Evolutionary conservation across 2,113 vertebrate genomes (phyloP).

Genomic region (Strix uralensis): DNA sequence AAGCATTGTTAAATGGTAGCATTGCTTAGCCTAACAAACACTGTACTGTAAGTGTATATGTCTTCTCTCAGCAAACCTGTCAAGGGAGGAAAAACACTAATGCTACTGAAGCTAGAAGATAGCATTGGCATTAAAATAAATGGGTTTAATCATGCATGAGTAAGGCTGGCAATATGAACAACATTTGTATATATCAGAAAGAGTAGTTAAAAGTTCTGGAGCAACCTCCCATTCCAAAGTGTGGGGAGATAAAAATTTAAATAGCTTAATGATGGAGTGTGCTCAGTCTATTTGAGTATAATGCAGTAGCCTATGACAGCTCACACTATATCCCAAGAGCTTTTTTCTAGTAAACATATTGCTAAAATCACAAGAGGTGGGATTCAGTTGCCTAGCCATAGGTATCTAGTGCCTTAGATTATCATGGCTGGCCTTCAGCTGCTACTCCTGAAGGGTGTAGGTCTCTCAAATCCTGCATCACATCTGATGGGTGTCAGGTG

Average conservation of each 20-base stretch:
- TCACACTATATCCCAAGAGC: neutral
- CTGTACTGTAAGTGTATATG: neutral
- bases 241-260: neutral
- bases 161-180: neutral
- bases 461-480: neutral
- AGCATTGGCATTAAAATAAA: neutral
- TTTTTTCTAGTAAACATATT: neutral
- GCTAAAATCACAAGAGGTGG: neutral
- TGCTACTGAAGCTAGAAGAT: neutral
- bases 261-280: neutral
- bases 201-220: neutral
- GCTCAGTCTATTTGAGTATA: neutral
- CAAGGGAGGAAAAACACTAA: neutral
- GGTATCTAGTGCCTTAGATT: neutral
- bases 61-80: neutral
- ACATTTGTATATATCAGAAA: neutral
- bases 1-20: neutral
- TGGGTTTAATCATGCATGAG: neutral
- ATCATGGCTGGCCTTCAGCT: neutral
- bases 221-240: neutral
- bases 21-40: neutral
- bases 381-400: neutral
- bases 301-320: neutral
- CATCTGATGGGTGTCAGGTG: neutral
- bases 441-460: neutral